Conservation (phyloP, 2,113 vertebrate species). For the Halichoeres trimaculatus region DNA sequence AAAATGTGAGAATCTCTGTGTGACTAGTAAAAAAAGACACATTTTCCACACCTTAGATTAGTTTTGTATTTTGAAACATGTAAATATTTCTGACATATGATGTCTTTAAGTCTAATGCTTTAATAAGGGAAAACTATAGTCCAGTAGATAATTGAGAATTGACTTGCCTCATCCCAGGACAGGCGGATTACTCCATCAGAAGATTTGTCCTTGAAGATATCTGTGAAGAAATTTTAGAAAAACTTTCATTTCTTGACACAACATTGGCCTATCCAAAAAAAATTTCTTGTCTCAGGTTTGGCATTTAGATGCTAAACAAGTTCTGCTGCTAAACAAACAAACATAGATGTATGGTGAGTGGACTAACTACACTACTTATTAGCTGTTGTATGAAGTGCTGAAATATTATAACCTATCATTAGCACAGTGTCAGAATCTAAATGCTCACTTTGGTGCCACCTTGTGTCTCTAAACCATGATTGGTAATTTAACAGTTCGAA, state of each 20-base stretch:
- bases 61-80: background rate
- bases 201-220: constrained; percentile 10
- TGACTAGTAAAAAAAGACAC: too few species aligned
- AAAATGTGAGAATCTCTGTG: background rate
- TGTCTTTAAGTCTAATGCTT: background rate
- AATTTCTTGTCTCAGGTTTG: too few species aligned
- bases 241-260: background rate
- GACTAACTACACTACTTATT: too few species aligned
- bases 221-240: constrained; percentile 33
- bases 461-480: too few species aligned
- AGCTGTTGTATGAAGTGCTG: too few species aligned
- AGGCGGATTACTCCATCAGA: constrained; percentile 23
- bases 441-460: too few species aligned
- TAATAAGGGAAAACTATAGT: background rate
- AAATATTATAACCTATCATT: too few species aligned
- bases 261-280: background rate
- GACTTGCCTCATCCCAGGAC: constrained; percentile 34
- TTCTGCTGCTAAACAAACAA: too few species aligned
- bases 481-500: too few species aligned
- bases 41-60: background rate
- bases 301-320: too few species aligned
- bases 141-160: background rate
- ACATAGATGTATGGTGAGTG: too few species aligned
- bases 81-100: background rate
- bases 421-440: too few species aligned